phyloP scores from a whole-genome alignment of 2,888 invertebrate species.

The Nudaria mundana region DNA sequence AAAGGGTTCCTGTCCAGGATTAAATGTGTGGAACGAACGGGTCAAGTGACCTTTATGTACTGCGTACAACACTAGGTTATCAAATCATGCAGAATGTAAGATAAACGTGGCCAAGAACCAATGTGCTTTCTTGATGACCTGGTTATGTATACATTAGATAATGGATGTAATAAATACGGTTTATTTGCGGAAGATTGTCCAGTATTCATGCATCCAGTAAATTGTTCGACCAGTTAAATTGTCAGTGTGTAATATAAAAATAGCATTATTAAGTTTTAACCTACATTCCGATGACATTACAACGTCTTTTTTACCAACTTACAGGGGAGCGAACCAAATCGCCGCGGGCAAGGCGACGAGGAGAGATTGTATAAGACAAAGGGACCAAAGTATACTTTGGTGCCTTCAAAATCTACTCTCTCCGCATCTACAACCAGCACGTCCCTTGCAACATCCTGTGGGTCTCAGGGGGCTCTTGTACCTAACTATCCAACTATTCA shows the following conservation, averaged over 20 bases:
- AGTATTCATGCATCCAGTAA: constrained; percentile 57
- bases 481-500: constrained; percentile 71
- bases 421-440: constrained; percentile 83
- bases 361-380: constrained; percentile 65
- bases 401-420: constrained; percentile 74
- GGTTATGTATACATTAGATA: constrained; percentile 73
- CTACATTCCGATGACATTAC: constrained; percentile 10
- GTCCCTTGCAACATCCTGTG: constrained; percentile 79
- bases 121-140: constrained; percentile 67
- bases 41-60: constrained; percentile 49
- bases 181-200: constrained; percentile 63
- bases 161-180: constrained; percentile 73
- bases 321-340: constrained; percentile 69
- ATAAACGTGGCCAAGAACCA: constrained; percentile 61
- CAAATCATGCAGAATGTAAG: constrained; percentile 66
- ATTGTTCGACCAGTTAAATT: constrained; percentile 44
- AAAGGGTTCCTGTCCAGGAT: constrained; percentile 38
- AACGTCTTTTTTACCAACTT: constrained; percentile 33
- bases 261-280: neutral
- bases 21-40: constrained; percentile 40
- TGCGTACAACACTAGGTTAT: constrained; percentile 61
- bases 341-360: constrained; percentile 70
- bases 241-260: constrained; percentile 27
- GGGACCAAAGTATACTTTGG: constrained; percentile 73
- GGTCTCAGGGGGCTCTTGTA: constrained; percentile 69